Evolutionary conservation across 1,140 invertebrate species (phyloP), one percentile per base, ranked within the genome.

Genomic region (Luehdorfia chinensis): DNA sequence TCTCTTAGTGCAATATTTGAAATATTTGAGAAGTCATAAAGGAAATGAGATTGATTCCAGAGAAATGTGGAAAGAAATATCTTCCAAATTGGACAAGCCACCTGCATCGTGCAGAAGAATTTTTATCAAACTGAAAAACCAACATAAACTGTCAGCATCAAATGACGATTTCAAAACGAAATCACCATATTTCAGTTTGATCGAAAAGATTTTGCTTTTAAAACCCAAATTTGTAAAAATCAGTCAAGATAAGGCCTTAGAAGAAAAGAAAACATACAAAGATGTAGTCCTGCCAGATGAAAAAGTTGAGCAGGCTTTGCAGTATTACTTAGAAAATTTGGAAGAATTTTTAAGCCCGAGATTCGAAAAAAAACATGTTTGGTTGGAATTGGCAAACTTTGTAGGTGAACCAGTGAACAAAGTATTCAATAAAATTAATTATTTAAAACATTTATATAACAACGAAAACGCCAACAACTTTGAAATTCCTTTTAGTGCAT

Each of bases 31-130:
- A 55, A 34, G 55, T 0, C 59, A 71, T 13, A 67, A 59, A 59
- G 66, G 64, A 0, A 52, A 69, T 45, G 64, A 68, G n/a, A 76
- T 81, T 8, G 66, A 59, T 27, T 1, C 57, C 6, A 68, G 56
- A 50, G 64, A 78, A 11, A 83, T 86, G 74, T 86, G 77, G 77
- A 66, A 55, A 13, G 75, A 77, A 45, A 83, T 86, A 37, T 60
- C 74, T 0, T 53, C 47, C 0, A 67, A 77, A 37, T 85, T 47
- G 49, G 60, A 0, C 52, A 73, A 75, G 56, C 64, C 62, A 3
- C 63, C 74, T 1, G n/a, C 55, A 3, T 57, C 67, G 3, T 85
- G 81, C 28, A 74, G 59, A 44, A 79, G 71, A 55, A 76, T 84
- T 67, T 75, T 64, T 11, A 43, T 59, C 0, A 73, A 63, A 66